Evolutionary conservation across 2,888 invertebrate species (phyloP).

Genomic region (Leptura quadrifasciata): DNA sequence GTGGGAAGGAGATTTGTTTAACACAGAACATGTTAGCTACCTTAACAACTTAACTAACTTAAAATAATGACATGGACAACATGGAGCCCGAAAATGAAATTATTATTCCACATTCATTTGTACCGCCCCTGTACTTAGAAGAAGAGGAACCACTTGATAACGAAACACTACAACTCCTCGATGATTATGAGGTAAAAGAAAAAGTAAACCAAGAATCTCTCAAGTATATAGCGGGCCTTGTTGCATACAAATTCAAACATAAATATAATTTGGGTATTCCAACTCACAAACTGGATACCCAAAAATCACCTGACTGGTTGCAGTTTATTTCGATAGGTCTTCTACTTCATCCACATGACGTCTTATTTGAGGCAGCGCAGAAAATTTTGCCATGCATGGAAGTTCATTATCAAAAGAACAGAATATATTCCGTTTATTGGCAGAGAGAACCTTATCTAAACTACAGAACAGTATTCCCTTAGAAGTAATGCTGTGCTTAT

Average conservation of each 20-base stretch:
- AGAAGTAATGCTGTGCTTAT: slow-evolving; percentile 9
- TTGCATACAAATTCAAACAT: slow-evolving; percentile 43
- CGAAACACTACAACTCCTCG: neutral
- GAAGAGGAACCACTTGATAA: neutral
- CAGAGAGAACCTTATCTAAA: neutral
- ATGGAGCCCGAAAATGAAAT: no score
- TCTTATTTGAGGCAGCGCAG: slow-evolving; percentile 37
- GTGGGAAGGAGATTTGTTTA: no score
- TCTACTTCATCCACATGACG: slow-evolving; percentile 38
- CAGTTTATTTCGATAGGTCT: slow-evolving; percentile 36
- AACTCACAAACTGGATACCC: slow-evolving; percentile 23
- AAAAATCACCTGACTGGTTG: slow-evolving; percentile 16
- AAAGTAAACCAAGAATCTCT: slow-evolving; percentile 18
- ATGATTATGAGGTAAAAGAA: slow-evolving; percentile 19
- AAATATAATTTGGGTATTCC: slow-evolving; percentile 40
- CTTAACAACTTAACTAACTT: no score
- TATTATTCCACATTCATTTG: neutral
- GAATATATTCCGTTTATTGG: slow-evolving; percentile 8
- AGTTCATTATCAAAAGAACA: slow-evolving; percentile 34
- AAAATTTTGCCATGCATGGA: slow-evolving; percentile 41
- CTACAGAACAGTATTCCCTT: neutral
- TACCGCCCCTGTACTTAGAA: slow-evolving; percentile 1
- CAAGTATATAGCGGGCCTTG: slow-evolving; percentile 14
- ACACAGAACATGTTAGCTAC: no score
- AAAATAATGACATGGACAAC: neutral